Percentiles rank a stretch among this genome's conserved stretches.
Evolutionary conservation across 2,113 vertebrate species (phyloP).

Genomic region (Limnothrissa miodon): DNA sequence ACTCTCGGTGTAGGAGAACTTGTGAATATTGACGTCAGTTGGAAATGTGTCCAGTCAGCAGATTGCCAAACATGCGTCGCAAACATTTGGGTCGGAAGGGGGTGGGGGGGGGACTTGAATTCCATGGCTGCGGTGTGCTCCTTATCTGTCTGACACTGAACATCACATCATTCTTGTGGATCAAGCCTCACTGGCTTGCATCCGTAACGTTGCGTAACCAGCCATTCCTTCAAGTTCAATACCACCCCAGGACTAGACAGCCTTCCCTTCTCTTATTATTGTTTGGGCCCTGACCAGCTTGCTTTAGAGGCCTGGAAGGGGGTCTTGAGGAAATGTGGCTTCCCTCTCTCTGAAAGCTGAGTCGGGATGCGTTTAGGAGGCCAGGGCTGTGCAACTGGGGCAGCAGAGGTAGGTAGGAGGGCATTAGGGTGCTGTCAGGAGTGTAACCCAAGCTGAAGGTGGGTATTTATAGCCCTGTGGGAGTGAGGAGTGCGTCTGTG

Average conservation of each 20-base stretch:
- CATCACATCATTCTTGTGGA: background rate
- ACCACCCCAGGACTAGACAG: background rate
- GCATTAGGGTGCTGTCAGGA: constrained; percentile 23
- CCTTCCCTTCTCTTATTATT: background rate
- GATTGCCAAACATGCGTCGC: background rate
- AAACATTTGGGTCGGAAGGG: background rate
- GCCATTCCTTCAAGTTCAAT: background rate
- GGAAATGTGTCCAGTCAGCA: background rate
- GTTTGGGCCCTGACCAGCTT: background rate
- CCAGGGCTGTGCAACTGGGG: background rate
- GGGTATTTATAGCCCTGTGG: constrained; percentile 52
- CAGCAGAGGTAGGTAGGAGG: background rate
- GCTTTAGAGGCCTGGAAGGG: background rate
- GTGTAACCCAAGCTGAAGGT: constrained; percentile 45
- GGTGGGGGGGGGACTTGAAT: background rate
- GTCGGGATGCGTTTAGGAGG: background rate
- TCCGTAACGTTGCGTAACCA: background rate
- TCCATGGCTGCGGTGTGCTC: background rate
- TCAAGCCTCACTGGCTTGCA: background rate
- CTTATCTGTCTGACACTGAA: background rate
- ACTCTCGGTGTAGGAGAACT: background rate
- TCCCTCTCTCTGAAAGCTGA: constrained; percentile 42
- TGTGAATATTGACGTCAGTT: background rate
- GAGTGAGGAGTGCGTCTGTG: constrained; percentile 45
- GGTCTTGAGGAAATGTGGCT: constrained; percentile 27